Base-by-base conservation (phyloP, 2,113 vertebrate genomes). In the Coptodon bakossiorum region DNA sequence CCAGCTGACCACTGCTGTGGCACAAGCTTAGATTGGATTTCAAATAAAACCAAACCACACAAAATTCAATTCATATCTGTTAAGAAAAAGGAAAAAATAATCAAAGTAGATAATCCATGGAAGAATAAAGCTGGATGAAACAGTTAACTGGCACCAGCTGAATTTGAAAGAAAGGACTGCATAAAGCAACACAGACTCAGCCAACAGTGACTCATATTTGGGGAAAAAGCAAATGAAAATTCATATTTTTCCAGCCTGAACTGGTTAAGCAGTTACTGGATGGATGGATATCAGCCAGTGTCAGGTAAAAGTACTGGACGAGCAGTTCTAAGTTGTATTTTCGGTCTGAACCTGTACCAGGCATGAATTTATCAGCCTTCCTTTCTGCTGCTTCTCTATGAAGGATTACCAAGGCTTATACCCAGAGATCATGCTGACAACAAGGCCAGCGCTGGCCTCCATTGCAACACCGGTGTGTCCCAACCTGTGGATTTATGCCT, bases 401-500 rank as follows among this genome's bases (percentile, higher is more conserved):
- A 31, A 43, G 87, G 90, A 91, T 91, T 90, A 91, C 76, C 27
- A 4, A 4, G 68, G 83, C 13, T 84, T 16, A 87, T 59, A 56
- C 3, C 52, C 81, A 66, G 34, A 84, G 87, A 86, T 19, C 89
- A 66, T 43, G 82, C 40, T 88, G 90, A 91, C 90, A 92, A 83
- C 83, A 13, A 82, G 80, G 43, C 80, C 71, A 52, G 3, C 24
- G 0, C 34, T 4, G 80, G 76, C 84, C 52, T 5, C 52, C 19
- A 9, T 0, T 3, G 29, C 24, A n/a, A 59, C 86, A 85, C 66
- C 36, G 1, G 9, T 17, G 76, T 14, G 68, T 81, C 88, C 86
- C 91, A 87, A 91, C 89, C 85, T 4, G 29, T 6, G 86, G 91
- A 92, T 92, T 93, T 90, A 81, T 84, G 80, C 86, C 76, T 76